A percentile compares a stretch with the other conserved stretches of the same genome.
These are phyloP conservation scores for Itoplectis maculator DNA, from an alignment of 2,888 invertebrate species.

Conservation along the genomic window DNA sequence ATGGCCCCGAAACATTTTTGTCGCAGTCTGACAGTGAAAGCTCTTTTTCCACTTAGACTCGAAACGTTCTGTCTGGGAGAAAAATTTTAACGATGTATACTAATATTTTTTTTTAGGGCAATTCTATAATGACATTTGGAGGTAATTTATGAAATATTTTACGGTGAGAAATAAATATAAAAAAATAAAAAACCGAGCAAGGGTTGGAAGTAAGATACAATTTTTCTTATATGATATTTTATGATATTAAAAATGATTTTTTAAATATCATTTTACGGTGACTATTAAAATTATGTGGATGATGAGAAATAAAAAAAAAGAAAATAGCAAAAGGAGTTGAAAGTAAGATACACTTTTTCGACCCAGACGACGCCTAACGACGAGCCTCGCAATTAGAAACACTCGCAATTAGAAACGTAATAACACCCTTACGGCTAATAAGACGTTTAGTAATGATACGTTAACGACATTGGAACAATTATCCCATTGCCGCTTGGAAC, in stretches of 20 bases:
- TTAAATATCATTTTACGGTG: too few species aligned
- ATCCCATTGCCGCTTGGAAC: conserved; percentile 73
- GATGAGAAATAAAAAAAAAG: conserved; percentile 12
- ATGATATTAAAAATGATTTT: too few species aligned
- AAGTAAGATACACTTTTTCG: conserved; percentile 44
- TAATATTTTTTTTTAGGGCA: too few species aligned
- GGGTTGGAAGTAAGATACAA: too few species aligned
- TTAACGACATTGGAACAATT: conserved; percentile 82
- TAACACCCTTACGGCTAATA: conserved; percentile 83
- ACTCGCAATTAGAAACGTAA: conserved; percentile 80
- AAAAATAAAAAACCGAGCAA: too few species aligned
- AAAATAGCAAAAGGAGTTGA: conserved; percentile 5
- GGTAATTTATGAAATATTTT: too few species aligned
- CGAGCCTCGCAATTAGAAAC: conserved; percentile 61
- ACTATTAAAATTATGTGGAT: conserved; percentile 13
- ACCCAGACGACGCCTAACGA: conserved; percentile 75
- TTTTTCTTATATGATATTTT: too few species aligned
- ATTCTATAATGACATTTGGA: too few species aligned
- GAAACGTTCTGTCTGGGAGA: background rate
- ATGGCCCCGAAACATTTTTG: background rate
- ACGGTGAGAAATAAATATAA: too few species aligned
- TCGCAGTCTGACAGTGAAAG: background rate
- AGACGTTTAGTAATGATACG: conserved; percentile 83
- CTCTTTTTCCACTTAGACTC: background rate
- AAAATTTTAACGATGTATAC: too few species aligned